Base-by-base conservation (phyloP, 1,140 invertebrate species). In the Apolygus lucorum region DNA sequence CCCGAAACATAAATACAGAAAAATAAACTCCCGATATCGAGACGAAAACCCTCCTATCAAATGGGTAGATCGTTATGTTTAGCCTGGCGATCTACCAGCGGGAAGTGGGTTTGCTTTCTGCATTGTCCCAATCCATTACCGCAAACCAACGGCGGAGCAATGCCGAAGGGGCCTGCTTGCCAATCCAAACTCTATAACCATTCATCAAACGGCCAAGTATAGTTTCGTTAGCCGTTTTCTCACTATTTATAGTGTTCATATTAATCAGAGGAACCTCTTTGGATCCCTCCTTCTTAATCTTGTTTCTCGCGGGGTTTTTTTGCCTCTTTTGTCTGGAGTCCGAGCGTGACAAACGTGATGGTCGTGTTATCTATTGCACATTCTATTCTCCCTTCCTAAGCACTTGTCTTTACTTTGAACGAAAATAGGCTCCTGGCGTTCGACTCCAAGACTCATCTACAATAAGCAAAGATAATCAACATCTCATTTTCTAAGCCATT, bases 51-150 rank as follows among this genome's bases (percentile, higher is more conserved):
- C 17, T 42, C 34, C 34, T 42, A 42, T 42, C 34, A 42, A 17
- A 42, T 17, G 34, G 34, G 17, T 8, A 42, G 34, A 4, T 42
- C 34, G 34, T 42, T 42, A 42, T 42, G 34, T 42, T 42, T 42
- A 42, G 17, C 34, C 34, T 59, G 54, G 54, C 54, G 54, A 59
- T 11, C 11, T 4, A 13, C 54, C 54, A 59, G 54, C 54, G 54
- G 22, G 22, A 59, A 59, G 22, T 8, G 22, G 54, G 4, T 21
- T 59, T 59, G 11, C 54, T 17, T 21, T 22, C 54, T 59, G 54
- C 54, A 59, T 59, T 59, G 22, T 59, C 54, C 54, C 4, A 59
- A 59, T 59, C 22, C 13, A 59, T 59, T 59, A 24, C 54, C 54
- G 13, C 54, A 59, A 59, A 59, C 11, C 54, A 24, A 22, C 54